Evolutionary conservation across 2,797 vertebrate genomes (phyloP).

Genomic region (Muscicapa comitata): DNA sequence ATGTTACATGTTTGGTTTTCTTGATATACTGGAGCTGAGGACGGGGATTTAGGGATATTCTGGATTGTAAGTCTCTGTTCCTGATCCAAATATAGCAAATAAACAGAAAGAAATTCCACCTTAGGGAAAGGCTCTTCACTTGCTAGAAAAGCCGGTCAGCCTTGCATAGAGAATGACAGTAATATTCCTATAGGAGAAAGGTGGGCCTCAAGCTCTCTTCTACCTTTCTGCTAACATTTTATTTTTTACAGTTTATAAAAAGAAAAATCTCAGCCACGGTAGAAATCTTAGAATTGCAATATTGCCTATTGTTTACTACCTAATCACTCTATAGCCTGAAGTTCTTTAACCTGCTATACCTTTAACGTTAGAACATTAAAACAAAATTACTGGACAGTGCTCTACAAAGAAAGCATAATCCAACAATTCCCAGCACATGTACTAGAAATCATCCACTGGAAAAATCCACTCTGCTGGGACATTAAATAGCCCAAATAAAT

Average conservation of each 20-base stretch:
- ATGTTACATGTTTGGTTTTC: neutral
- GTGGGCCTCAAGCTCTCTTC: neutral
- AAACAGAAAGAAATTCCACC: constrained; percentile 2
- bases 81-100: constrained; percentile 6
- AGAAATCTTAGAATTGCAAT: neutral
- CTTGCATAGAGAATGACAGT: neutral
- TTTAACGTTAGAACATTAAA: neutral
- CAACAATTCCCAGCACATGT: neutral
- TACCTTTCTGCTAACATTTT: neutral
- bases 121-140: neutral
- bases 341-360: neutral
- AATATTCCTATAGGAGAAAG: neutral
- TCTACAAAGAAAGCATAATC: neutral
- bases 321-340: neutral
- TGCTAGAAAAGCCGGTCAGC: neutral
- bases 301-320: neutral
- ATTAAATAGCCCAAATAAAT: neutral
- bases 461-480: neutral
- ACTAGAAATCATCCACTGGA: neutral
- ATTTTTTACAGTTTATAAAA: neutral
- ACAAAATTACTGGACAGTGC: neutral
- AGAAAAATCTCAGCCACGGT: neutral
- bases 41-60: neutral
- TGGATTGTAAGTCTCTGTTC: neutral
- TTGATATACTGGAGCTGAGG: neutral